Base-by-base conservation (phyloP, 2,113 vertebrate species). In the Dipodomys spectabilis region DNA sequence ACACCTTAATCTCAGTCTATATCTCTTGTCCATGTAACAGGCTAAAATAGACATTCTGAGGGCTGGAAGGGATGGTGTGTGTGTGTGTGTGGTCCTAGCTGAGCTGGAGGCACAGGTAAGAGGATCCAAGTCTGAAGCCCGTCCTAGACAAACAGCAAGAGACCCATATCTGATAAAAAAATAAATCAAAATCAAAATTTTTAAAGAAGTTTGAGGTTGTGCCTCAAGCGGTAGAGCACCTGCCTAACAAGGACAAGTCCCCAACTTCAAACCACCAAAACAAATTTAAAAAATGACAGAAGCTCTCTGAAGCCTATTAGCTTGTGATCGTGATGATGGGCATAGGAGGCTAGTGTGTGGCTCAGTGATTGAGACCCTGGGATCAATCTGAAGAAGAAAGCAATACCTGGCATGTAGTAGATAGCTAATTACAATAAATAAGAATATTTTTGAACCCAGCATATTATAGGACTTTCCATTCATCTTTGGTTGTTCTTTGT, bases 371-470 rank as follows among this genome's bases (percentile, higher is more conserved):
- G 30, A 57, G 13, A 30, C n/a, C 32, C 27, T 74, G 45, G 27
- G n/a, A 39, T 68, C 53, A 35, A 68, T 8, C 28, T 79, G 32
- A 22, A 30, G 35, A 60, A 62, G 6, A n/a, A 49, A 49, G 81
- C 62, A 28, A 60, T 3, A 69, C 45, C 25, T 71, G 57, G 22
- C 15, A 82, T 71, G 82, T 19, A 89, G 68, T 91, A 88, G 13
- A 79, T 72, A 57, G 20, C 32, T 79, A 92, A 64, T 82, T 72
- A 93, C 95, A 95, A 82, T 85, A 35, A 75, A 22, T 67, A 74
- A 67, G 28, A 74, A 74, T 27, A 86, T 62, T 32, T 78, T 39
- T 73, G 39, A 91, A 89, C 57, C 69, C 45, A 79, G 25, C 88
- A 32, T 72, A 81, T 16, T 75, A 45, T 45, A 10, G 27, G 32